phyloP scores from a whole-genome alignment of 53 echinoderm and acorn worm species.

The Actinopyga echinites region DNA sequence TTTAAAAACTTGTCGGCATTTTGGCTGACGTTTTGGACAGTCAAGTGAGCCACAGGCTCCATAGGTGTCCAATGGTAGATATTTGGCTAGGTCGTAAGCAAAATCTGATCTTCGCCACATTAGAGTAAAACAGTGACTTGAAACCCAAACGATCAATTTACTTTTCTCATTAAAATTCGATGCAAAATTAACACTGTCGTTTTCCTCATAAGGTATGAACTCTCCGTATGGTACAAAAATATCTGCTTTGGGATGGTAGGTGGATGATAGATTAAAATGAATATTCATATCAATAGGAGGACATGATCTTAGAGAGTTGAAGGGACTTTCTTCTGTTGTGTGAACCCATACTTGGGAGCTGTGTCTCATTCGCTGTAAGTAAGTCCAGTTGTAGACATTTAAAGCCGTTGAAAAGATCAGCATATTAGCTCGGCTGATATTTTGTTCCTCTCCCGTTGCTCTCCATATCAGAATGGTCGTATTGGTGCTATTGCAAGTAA shows the following conservation, averaged over 20 bases:
- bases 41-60: background rate
- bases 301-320: no score
- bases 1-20: background rate
- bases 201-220: background rate
- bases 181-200: no score
- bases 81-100: background rate
- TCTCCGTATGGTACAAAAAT: background rate
- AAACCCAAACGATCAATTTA: background rate
- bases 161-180: background rate
- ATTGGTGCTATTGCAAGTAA: no score
- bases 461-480: no score
- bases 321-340: background rate
- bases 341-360: background rate
- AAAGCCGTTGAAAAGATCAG: background rate
- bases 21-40: background rate
- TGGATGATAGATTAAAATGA: background rate
- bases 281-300: background rate
- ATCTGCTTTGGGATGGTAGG: background rate
- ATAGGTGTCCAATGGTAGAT: background rate
- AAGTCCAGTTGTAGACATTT: background rate
- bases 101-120: slow-evolving; percentile 1
- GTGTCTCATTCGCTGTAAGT: background rate
- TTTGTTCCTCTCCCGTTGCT: no score
- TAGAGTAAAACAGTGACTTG: slow-evolving; percentile 4
- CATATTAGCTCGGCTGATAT: background rate